Percentiles rank a stretch among this genome's conserved stretches.
Conservation (phyloP, 2,797 vertebrate species). For the Tenualosa ilisha region DNA sequence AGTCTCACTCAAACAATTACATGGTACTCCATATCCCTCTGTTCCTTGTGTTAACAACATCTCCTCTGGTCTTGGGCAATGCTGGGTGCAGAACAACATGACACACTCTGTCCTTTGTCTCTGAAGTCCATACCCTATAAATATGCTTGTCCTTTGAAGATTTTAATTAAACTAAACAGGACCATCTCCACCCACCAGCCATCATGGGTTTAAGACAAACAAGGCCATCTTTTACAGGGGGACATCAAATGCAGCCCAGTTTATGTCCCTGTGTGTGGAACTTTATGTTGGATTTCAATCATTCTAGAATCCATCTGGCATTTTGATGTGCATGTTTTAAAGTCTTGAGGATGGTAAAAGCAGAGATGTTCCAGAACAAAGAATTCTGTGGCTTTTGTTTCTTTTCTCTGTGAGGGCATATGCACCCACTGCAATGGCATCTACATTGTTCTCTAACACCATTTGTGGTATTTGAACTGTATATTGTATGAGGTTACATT, state of each 20-base stretch:
- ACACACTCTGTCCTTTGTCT: conserved; percentile 64
- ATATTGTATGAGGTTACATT: not conserved
- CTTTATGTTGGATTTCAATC: conserved; percentile 75
- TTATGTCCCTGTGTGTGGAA: conserved; percentile 67
- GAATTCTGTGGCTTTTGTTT: conserved; percentile 73
- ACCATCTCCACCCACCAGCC: conserved; percentile 67
- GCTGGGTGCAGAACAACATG: conserved; percentile 38
- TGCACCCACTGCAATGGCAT: conserved; percentile 50
- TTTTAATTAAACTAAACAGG: conserved; percentile 77
- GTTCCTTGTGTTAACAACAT: conserved; percentile 4
- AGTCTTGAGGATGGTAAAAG: conserved; percentile 71
- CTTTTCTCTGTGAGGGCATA: conserved; percentile 71
- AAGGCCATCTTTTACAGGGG: conserved; percentile 74
- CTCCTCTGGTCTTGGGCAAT: not conserved
- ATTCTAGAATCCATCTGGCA: conserved; percentile 76
- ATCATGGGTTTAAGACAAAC: conserved; percentile 73
- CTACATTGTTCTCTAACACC: not conserved
- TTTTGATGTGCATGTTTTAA: conserved; percentile 77
- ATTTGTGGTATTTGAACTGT: not conserved
- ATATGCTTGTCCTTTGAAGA: conserved; percentile 68
- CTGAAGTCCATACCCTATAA: conserved; percentile 65
- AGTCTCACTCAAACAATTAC: not conserved
- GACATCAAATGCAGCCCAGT: conserved; percentile 73
- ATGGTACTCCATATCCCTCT: not conserved
- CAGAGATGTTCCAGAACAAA: conserved; percentile 76